Evolutionary conservation across 2,888 invertebrate genomes (phyloP), one percentile per base, ranked within the genome.

Genomic region (Zootermopsis nevadensis): DNA sequence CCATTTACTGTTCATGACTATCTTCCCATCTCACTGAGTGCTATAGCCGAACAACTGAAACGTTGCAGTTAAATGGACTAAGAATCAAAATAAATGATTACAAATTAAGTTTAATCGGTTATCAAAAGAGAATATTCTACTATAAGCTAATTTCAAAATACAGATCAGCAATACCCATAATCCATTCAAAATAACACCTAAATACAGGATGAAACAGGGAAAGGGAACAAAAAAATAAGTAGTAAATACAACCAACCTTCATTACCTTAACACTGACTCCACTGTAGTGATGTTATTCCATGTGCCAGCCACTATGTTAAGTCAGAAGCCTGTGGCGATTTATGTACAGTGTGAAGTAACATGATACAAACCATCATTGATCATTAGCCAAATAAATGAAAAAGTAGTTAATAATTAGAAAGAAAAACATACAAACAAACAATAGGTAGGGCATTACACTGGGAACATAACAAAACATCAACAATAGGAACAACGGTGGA

Each of bases 381-480:
- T 66, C 79, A 79, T 79, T 79, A 79, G 79, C 79, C 79, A 66
- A 79, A 79, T 66, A 79, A 79, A 79, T 66, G 33, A 60, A 79
- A 79, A 33, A 66, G 66, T 79, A 79, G 79, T 79, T 79, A 79
- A 66, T 79, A 66, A 79, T 79, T 79, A 79, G 31, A 79, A 79
- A 79, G n/a, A n/a, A 79, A 35, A 79, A 79, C 79, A 79, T 66
- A 79, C 79, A 27, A 77, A 83, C 80, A 80, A 77, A 83, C 83
- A 83, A 30, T 72, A 79, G 48, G 66, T 77, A 38, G 55, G 77
- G 38, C 67, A 53, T 74, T 55, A 83, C 83, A 83, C 80, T 67
- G 72, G 74, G 72, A 83, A 79, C 72, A 80, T 80, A 80, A 76
- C 72, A 74, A 33, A 83, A 83, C 83, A 83, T 77, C 67, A 31